These are phyloP conservation scores for Plutella xylostella DNA, from an alignment of 2,888 invertebrate genomes.

Conservation along the genomic window DNA sequence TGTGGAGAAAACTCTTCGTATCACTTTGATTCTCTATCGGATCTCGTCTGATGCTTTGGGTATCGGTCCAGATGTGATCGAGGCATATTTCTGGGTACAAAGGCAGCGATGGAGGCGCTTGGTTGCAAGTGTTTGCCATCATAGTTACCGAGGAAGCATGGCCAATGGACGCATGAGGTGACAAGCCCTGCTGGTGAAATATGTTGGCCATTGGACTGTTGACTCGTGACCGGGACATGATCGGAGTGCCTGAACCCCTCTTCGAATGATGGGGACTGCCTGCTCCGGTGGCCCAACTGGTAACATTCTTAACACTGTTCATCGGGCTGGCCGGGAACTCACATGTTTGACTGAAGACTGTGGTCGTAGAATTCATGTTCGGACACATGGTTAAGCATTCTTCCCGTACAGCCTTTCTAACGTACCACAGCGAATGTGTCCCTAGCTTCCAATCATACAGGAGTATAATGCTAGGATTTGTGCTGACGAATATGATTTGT, in stretches of 20 bases:
- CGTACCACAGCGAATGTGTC: slow-evolving; percentile 84
- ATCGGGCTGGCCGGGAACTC: slow-evolving; percentile 54
- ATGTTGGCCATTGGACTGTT: slow-evolving; percentile 60
- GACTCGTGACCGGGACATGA: slow-evolving; percentile 35
- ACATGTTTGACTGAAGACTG: slow-evolving; percentile 52
- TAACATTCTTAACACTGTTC: slow-evolving; percentile 41
- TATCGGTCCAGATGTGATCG: slow-evolving; percentile 92
- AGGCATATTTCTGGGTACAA: slow-evolving; percentile 88
- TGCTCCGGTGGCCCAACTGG: slow-evolving; percentile 38
- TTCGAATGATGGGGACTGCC: slow-evolving; percentile 54
- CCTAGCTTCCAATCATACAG: slow-evolving; percentile 82
- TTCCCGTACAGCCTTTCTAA: slow-evolving; percentile 80
- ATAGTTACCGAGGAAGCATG: slow-evolving; percentile 57
- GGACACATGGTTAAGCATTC: slow-evolving; percentile 75
- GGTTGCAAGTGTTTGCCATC: slow-evolving; percentile 55
- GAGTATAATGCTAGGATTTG: slow-evolving; percentile 84
- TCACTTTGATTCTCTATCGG: slow-evolving; percentile 40
- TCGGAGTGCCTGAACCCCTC: slow-evolving; percentile 37
- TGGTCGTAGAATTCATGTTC: slow-evolving; percentile 51
- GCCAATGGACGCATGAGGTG: slow-evolving; percentile 56
- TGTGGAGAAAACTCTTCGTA: slow-evolving; percentile 81
- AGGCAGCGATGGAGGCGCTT: slow-evolving; percentile 72
- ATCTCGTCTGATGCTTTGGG: slow-evolving; percentile 44
- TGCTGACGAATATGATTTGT: slow-evolving; percentile 81
- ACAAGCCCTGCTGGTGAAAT: slow-evolving; percentile 57